A percentile compares a stretch with the other conserved stretches of the same genome.
Evolutionary conservation across 2,888 invertebrate genomes (phyloP).

Genomic region (Chromoteleia sp.): DNA sequence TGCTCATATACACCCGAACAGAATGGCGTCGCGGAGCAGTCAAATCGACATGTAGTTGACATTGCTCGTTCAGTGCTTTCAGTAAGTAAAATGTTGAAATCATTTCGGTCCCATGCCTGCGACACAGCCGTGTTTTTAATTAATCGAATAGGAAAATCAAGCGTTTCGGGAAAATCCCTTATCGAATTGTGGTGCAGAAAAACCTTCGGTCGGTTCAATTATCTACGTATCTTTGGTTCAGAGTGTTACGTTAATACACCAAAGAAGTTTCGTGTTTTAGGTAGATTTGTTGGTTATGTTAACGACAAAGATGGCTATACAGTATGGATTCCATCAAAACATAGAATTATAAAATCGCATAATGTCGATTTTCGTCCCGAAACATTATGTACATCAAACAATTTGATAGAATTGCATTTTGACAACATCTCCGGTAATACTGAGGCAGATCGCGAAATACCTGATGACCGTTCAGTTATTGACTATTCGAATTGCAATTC

Average conservation of each 20-base stretch:
- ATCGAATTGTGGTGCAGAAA: slow-evolving; percentile 55
- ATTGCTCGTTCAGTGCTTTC: no score
- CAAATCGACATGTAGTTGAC: slow-evolving; percentile 49
- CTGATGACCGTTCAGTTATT: no score
- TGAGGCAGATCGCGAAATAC: neutral
- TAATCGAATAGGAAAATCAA: no score
- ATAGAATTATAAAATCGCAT: slow-evolving; percentile 45
- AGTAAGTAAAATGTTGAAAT: slow-evolving; percentile 29
- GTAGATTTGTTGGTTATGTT: slow-evolving; percentile 27
- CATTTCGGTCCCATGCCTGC: slow-evolving; percentile 52
- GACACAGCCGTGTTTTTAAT: slow-evolving; percentile 46
- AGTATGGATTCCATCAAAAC: slow-evolving; percentile 53
- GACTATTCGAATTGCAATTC: no score
- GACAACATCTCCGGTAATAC: neutral
- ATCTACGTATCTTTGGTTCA: slow-evolving; percentile 53
- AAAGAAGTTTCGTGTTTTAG: slow-evolving; percentile 45
- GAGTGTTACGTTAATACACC: slow-evolving; percentile 59
- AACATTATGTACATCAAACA: slow-evolving; percentile 42
- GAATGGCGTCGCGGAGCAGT: slow-evolving; percentile 47
- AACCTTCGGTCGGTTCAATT: slow-evolving; percentile 55
- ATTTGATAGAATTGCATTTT: no score
- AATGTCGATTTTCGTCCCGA: slow-evolving; percentile 61
- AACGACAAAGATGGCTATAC: slow-evolving; percentile 51
- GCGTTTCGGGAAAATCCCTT: no score
- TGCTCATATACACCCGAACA: slow-evolving; percentile 51